Base-by-base conservation (phyloP, 2,888 invertebrate genomes). In the Chaetogeoica ovagalla region DNA sequence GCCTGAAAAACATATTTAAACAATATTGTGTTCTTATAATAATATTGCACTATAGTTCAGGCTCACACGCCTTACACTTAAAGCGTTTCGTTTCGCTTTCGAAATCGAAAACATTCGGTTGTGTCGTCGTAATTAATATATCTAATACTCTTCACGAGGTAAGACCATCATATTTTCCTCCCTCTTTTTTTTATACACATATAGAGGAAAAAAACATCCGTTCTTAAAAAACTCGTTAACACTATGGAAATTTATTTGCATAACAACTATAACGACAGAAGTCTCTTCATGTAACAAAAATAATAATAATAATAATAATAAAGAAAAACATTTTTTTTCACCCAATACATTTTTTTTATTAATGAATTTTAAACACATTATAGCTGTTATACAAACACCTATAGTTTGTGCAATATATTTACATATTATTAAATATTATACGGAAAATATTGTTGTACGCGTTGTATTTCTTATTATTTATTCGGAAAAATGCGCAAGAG, bases 191-290 rank as follows among this genome's bases (percentile, higher is more conserved):
- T 11, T 65, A 39, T 13, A 65, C 21, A 59, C 6, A n/a, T 52
- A 57, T 17, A 59, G 1, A 68, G 48, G 48, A 73, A 72, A 39
- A 65, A 66, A 62, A 73, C 63, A 37, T 73, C 52, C 63, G 63
- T 66, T 55, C 66, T 75, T 65, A 39, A 43, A 75, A 75, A 65
- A 65, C 74, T 75, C 65, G 65, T 75, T 75, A 75, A 75, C 57
- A 63, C 55, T 65, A 75, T 1, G 39, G 74, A 37, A 66, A 75
- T 75, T 75, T 66, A 66, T 63, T 73, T 63, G 63, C n/a, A 52
- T 73, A 62, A 19, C 39, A 65, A 57, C 57, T 65, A 65, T 39
- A 65, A 66, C 39, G 39, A 6, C 63, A 65, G 63, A 65, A 21
- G 55, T n/a, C n/a, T n/a, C n/a, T n/a, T n/a, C n/a, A n/a, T n/a